phyloP scores from a whole-genome alignment of 2,797 vertebrate genomes.

The Gephyroberyx darwinii region DNA sequence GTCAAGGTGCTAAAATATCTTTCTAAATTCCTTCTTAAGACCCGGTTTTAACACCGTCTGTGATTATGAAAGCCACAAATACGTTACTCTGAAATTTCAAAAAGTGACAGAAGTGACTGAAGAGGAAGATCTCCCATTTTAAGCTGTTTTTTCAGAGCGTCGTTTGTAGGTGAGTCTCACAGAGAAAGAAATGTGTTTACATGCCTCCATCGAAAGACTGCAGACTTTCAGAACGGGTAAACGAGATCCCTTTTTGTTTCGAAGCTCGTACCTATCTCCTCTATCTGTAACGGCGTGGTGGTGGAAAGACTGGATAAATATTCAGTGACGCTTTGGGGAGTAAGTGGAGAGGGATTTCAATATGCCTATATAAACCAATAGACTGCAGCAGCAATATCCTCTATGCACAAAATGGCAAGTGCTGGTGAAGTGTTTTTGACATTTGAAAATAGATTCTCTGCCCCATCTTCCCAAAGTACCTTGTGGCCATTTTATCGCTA shows the following conservation, averaged over 20 bases:
- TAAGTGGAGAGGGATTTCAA: slow-evolving; percentile 65
- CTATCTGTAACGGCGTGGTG: slow-evolving; percentile 41
- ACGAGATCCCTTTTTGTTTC: slow-evolving; percentile 59
- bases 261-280: slow-evolving; percentile 70
- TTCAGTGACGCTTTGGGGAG: slow-evolving; percentile 45
- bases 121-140: slow-evolving; percentile 17
- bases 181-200: slow-evolving; percentile 58
- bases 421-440: slow-evolving; percentile 58
- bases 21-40: slow-evolving; percentile 5
- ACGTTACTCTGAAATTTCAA: slow-evolving; percentile 21
- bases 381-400: slow-evolving; percentile 56
- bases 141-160: slow-evolving; percentile 1
- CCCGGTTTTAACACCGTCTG: slow-evolving; percentile 4
- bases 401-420: slow-evolving; percentile 40
- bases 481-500: slow-evolving; percentile 47
- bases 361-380: slow-evolving; percentile 62
- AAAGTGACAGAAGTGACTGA: slow-evolving; percentile 22
- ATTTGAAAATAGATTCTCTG: slow-evolving; percentile 64
- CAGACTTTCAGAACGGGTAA: slow-evolving; percentile 48
- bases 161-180: slow-evolving; percentile 26
- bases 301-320: slow-evolving; percentile 67
- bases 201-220: slow-evolving; percentile 30
- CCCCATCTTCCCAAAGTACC: slow-evolving; percentile 49
- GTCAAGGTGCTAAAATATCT: slow-evolving; percentile 24
- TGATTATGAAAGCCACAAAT: slow-evolving; percentile 36